Conservation (phyloP, 2,888 invertebrate genomes). For the Ornithoptera priamus region DNA sequence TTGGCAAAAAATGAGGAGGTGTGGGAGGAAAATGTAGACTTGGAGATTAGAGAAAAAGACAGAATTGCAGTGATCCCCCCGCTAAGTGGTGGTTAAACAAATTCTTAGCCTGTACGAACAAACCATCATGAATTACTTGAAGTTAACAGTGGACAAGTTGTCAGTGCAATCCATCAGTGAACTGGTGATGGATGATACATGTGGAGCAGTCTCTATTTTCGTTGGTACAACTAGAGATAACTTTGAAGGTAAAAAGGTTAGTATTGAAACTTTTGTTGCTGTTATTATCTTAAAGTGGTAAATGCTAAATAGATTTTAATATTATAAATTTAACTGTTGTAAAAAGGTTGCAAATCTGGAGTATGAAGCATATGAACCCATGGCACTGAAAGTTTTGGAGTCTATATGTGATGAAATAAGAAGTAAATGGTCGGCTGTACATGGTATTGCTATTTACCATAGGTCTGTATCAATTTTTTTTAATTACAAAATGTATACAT, state of each 20-base stretch:
- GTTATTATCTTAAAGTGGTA: too few species aligned
- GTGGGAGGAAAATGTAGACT: slow-evolving; percentile 73
- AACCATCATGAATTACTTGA: slow-evolving; percentile 84
- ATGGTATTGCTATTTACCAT: slow-evolving; percentile 92
- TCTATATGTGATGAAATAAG: slow-evolving; percentile 88
- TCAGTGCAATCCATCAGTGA: slow-evolving; percentile 84
- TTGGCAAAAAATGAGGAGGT: slow-evolving; percentile 93
- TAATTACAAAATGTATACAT: too few species aligned
- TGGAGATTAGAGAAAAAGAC: slow-evolving; percentile 84
- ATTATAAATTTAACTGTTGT: too few species aligned
- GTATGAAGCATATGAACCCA: slow-evolving; percentile 95
- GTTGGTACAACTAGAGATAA: slow-evolving; percentile 93
- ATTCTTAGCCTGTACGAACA: background rate
- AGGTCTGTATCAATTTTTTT: slow-evolving; percentile 71
- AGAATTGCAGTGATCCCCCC: slow-evolving; percentile 96
- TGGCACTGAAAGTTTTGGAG: slow-evolving; percentile 92
- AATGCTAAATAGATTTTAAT: too few species aligned
- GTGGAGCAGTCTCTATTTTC: slow-evolving; percentile 94
- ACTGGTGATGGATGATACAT: slow-evolving; percentile 83
- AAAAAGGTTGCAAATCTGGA: slow-evolving; percentile 89
- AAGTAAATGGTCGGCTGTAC: slow-evolving; percentile 85
- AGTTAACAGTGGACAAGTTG: slow-evolving; percentile 84
- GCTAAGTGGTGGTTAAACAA: slow-evolving; percentile 90
- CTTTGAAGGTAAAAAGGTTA: slow-evolving; percentile 88
- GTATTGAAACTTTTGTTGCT: slow-evolving; percentile 28